Evolutionary conservation across 2,888 invertebrate genomes (phyloP).

Genomic region (Carcina quercana): DNA sequence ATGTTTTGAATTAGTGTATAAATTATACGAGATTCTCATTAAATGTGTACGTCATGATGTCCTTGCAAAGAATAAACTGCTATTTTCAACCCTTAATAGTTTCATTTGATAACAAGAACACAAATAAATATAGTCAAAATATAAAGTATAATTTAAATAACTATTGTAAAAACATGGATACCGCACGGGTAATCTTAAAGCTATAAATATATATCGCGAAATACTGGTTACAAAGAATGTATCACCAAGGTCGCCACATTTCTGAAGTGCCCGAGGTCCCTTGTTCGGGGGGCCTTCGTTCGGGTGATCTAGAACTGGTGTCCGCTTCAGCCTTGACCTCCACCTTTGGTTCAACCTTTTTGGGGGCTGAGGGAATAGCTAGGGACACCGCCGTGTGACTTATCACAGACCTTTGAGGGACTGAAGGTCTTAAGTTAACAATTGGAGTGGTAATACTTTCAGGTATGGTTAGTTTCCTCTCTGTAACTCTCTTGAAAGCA

Average conservation of each 20-base stretch:
- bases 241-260: constrained; percentile 67
- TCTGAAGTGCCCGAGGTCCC: constrained; percentile 45
- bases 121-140: neutral
- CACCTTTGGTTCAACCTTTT: constrained; percentile 16
- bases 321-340: constrained; percentile 34
- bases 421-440: constrained; percentile 23
- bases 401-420: constrained; percentile 44
- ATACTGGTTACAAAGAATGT: constrained; percentile 1
- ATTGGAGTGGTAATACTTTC: constrained; percentile 41
- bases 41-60: too few relatives aligned
- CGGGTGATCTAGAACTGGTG: constrained; percentile 44
- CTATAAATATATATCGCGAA: constrained; percentile 17
- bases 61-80: too few relatives aligned
- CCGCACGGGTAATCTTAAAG: constrained; percentile 51
- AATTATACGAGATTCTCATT: too few relatives aligned
- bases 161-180: constrained; percentile 11
- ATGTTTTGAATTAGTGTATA: too few relatives aligned
- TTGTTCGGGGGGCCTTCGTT: constrained; percentile 47
- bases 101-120: too few relatives aligned
- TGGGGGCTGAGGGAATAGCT: constrained; percentile 37
- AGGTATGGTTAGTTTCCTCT: constrained; percentile 41
- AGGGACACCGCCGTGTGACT: constrained; percentile 61
- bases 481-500: constrained; percentile 28
- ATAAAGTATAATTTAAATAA: constrained; percentile 16
- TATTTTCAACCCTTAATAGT: too few relatives aligned